A percentile compares a stretch with the other conserved stretches of the same genome.
Conservation (phyloP, 2,113 vertebrate genomes). For the Noctilio leporinus region DNA sequence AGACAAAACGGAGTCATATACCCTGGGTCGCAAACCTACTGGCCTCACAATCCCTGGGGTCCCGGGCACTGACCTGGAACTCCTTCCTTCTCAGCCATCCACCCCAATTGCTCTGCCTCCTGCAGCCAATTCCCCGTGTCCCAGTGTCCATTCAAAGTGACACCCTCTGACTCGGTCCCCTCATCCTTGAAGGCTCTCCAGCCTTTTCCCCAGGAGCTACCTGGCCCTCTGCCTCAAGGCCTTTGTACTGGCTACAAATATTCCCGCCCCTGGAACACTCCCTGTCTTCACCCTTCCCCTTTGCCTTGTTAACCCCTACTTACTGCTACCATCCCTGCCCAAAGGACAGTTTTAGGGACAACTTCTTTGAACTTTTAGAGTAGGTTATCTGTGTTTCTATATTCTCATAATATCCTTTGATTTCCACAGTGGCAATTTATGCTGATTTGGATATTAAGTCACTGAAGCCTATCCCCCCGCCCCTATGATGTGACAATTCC, state of each 20-base stretch:
- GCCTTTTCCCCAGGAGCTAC: fast-evolving
- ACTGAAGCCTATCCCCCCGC: not conserved
- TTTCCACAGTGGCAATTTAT: not conserved
- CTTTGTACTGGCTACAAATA: not conserved
- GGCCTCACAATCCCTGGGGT: not conserved
- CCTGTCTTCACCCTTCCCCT: not conserved
- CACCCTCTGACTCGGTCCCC: not conserved
- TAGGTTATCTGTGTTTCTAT: not conserved
- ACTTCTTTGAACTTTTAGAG: not conserved
- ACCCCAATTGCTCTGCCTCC: not conserved
- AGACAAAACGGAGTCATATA: not conserved
- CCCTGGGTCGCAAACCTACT: not conserved
- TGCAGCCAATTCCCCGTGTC: not conserved
- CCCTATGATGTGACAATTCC: not conserved
- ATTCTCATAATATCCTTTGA: not conserved
- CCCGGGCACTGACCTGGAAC: not conserved
- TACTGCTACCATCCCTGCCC: not conserved
- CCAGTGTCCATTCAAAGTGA: not conserved
- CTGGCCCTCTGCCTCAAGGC: not conserved
- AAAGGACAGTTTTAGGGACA: not conserved
- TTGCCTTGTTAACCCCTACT: not conserved
- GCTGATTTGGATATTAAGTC: not conserved
- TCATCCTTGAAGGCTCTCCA: not conserved
- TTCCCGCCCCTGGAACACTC: not conserved
- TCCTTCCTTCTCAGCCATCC: not conserved